phyloP scores from a whole-genome alignment of 2,797 vertebrate species.

The Enteromius treurensis region DNA sequence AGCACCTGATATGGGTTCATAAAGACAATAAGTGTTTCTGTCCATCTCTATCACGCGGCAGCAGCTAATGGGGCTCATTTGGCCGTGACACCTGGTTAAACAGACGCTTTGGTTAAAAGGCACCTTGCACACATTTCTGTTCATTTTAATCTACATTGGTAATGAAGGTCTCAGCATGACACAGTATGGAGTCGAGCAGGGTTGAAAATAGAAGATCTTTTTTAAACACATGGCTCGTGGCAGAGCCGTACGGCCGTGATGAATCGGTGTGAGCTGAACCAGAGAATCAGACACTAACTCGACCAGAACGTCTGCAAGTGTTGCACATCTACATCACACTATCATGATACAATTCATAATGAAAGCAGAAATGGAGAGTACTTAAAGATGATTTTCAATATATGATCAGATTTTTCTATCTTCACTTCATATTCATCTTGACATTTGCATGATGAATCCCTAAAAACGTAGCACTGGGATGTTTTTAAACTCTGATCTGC shows the following conservation, averaged over 20 bases:
- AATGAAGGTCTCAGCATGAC: slow-evolving; percentile 31
- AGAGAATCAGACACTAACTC: background rate
- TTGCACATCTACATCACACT: background rate
- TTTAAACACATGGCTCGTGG: slow-evolving; percentile 19
- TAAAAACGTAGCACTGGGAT: background rate
- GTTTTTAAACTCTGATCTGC: background rate
- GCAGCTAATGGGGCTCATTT: background rate
- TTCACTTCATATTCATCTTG: background rate
- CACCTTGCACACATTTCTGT: slow-evolving; percentile 12
- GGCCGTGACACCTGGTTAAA: background rate
- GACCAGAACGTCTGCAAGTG: background rate
- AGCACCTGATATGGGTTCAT: background rate
- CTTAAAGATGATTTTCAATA: background rate
- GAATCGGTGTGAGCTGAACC: background rate
- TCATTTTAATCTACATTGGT: slow-evolving; percentile 18
- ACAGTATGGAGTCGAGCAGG: background rate
- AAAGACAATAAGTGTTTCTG: background rate
- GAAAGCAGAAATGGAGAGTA: background rate
- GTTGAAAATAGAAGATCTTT: slow-evolving; percentile 22
- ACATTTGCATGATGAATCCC: background rate
- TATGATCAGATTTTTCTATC: background rate
- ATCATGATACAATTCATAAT: background rate
- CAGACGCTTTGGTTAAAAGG: background rate
- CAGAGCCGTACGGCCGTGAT: background rate
- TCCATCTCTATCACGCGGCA: background rate